A percentile compares a stretch with the other conserved stretches of the same genome.
phyloP scores from a whole-genome alignment of 2,888 invertebrate species.

The Spisula subtruncata region DNA sequence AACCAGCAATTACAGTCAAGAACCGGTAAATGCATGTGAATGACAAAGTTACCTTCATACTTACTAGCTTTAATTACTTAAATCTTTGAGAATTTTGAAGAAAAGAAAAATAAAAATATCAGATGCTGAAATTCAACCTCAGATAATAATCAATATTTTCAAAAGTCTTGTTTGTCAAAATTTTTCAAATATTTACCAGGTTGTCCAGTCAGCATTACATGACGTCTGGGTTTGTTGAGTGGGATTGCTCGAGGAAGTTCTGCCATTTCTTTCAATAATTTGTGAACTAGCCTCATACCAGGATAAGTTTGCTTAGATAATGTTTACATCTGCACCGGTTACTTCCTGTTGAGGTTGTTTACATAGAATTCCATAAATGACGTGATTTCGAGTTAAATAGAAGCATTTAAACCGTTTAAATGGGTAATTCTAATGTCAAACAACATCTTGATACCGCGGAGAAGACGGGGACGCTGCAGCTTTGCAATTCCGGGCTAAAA shows the following conservation, averaged over 20 bases:
- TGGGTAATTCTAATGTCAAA: conserved; percentile 96
- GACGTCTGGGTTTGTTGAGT: conserved; percentile 64
- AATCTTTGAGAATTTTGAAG: too few relatives aligned
- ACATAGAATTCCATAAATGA: background rate
- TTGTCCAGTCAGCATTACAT: conserved; percentile 77
- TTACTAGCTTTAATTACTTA: too few relatives aligned
- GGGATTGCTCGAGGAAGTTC: conserved; percentile 54
- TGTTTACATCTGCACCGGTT: conserved; percentile 49
- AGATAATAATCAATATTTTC: background rate
- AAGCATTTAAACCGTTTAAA: conserved; percentile 14
- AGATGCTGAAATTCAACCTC: too few relatives aligned
- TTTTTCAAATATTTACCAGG: conserved; percentile 70
- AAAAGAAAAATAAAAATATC: too few relatives aligned
- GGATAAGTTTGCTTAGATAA: conserved; percentile 5
- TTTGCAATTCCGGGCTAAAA: conserved; percentile 94
- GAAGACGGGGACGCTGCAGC: conserved; percentile 97
- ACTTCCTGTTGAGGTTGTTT: conserved; percentile 54
- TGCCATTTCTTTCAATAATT: conserved; percentile 46
- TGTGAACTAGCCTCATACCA: conserved; percentile 20
- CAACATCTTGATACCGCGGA: conserved; percentile 97
- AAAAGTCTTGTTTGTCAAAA: background rate
- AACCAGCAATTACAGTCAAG: too few relatives aligned
- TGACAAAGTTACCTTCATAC: too few relatives aligned
- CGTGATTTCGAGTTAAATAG: background rate
- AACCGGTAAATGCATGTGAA: too few relatives aligned